Evolutionary conservation across 2,113 vertebrate genomes (phyloP).

Genomic region (Sterrhoptilus dennistouni): DNA sequence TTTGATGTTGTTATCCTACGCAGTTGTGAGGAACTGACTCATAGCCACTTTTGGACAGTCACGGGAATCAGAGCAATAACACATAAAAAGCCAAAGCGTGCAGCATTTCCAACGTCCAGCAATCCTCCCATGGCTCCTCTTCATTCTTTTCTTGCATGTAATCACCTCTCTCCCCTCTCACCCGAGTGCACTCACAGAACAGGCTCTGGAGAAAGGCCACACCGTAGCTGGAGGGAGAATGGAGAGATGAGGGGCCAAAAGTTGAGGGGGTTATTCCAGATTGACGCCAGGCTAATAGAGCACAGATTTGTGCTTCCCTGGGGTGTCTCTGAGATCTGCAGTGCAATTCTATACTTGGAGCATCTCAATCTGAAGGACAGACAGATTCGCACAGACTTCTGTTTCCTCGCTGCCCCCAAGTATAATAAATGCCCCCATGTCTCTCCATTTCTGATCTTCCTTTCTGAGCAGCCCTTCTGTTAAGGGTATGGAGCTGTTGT

Average conservation of each 20-base stretch:
- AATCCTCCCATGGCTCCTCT: background rate
- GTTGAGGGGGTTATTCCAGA: background rate
- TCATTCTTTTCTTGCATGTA: slow-evolving; percentile 30
- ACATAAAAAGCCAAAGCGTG: slow-evolving; percentile 35
- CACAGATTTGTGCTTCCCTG: background rate
- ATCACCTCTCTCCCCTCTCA: slow-evolving; percentile 3
- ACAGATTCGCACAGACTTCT: background rate
- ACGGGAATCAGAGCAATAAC: slow-evolving; percentile 31
- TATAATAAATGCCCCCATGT: background rate
- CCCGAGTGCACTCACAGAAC: background rate
- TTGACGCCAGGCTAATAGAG: background rate
- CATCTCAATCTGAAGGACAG: background rate
- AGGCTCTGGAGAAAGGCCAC: background rate
- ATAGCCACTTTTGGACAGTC: slow-evolving; percentile 33
- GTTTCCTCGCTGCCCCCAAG: background rate
- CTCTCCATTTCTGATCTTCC: background rate
- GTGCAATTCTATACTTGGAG: background rate
- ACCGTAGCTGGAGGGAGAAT: background rate
- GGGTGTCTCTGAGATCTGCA: background rate
- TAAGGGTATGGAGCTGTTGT: background rate
- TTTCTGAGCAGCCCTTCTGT: background rate
- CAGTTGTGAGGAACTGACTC: slow-evolving; percentile 59
- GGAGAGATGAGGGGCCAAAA: background rate
- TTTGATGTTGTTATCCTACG: slow-evolving; percentile 49
- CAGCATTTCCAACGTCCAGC: background rate